Evolutionary conservation across 2,888 invertebrate genomes (phyloP).

Genomic region (Caenorhabditis sulstoni): DNA sequence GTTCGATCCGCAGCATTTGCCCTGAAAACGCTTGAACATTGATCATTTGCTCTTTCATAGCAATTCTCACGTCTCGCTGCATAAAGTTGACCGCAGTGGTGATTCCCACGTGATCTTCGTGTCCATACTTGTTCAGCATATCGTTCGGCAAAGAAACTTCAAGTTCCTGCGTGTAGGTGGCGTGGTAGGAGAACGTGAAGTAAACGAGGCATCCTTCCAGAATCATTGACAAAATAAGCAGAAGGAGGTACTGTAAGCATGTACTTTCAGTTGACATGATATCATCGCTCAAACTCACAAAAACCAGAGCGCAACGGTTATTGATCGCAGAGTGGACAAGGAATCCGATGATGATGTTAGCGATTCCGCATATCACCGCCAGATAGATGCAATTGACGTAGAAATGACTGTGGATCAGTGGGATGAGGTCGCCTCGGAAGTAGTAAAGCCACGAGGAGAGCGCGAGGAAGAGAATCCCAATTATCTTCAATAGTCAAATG

Average conservation of each 20-base stretch:
- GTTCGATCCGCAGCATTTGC: constrained; percentile 63
- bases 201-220: constrained; percentile 38
- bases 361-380: constrained; percentile 41
- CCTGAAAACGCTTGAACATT: constrained; percentile 24
- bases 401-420: constrained; percentile 55
- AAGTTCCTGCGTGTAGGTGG: constrained; percentile 31
- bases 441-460: constrained; percentile 45
- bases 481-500: constrained; percentile 27
- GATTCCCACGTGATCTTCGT: constrained; percentile 2
- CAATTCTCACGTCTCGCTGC: constrained; percentile 22
- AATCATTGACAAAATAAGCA: constrained; percentile 31
- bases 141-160: constrained; percentile 31
- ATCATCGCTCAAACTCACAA: constrained; percentile 27
- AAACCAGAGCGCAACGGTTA: constrained; percentile 31
- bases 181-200: constrained; percentile 40
- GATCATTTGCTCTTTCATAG: no score
- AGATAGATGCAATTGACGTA: constrained; percentile 56
- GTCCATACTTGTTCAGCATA: constrained; percentile 40
- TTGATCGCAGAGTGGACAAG: constrained; percentile 24
- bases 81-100: constrained; percentile 38
- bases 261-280: neutral
- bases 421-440: constrained; percentile 49
- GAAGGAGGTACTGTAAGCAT: constrained; percentile 35
- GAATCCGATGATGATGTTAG: constrained; percentile 51
- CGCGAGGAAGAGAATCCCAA: constrained; percentile 47